Evolutionary conservation across 1,140 invertebrate genomes (phyloP).

Genomic region (Lepidurus packardi): DNA sequence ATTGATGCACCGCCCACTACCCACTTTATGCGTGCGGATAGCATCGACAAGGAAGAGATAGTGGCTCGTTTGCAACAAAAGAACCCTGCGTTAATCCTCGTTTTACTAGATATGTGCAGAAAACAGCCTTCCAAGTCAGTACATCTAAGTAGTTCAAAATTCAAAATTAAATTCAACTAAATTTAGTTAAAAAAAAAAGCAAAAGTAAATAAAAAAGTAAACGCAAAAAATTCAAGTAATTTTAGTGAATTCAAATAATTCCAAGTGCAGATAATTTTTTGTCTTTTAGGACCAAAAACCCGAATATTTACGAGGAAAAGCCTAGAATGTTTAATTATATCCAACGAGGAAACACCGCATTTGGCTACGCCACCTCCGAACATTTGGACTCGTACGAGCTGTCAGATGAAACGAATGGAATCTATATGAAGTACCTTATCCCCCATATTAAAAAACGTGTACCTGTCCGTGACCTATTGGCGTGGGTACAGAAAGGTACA

Average conservation of each 20-base stretch:
- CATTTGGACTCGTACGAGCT: constrained; percentile 35
- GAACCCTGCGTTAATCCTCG: constrained; percentile 43
- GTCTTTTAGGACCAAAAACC: constrained; percentile 33
- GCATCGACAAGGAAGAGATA: constrained; percentile 45
- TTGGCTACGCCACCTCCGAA: constrained; percentile 33
- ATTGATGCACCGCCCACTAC: constrained; percentile 41
- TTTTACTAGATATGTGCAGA: constrained; percentile 45
- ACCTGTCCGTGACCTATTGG: constrained; percentile 32
- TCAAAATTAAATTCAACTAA: no score
- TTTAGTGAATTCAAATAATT: no score
- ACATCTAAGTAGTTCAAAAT: no score
- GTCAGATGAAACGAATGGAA: constrained; percentile 35
- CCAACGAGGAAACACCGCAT: constrained; percentile 33
- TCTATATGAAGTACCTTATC: constrained; percentile 36
- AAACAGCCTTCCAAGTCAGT: constrained; percentile 25
- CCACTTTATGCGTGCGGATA: constrained; percentile 41
- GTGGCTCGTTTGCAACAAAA: constrained; percentile 40
- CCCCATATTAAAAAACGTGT: constrained; percentile 30
- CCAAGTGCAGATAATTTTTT: not conserved
- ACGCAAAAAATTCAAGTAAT: no score
- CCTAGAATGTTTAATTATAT: constrained; percentile 27
- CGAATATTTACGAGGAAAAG: constrained; percentile 33
- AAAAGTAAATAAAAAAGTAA: no score
- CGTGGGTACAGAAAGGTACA: constrained; percentile 29
- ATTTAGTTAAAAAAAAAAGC: no score